phyloP scores from a whole-genome alignment of 2,888 invertebrate species.

The Drosophila seclusa region DNA sequence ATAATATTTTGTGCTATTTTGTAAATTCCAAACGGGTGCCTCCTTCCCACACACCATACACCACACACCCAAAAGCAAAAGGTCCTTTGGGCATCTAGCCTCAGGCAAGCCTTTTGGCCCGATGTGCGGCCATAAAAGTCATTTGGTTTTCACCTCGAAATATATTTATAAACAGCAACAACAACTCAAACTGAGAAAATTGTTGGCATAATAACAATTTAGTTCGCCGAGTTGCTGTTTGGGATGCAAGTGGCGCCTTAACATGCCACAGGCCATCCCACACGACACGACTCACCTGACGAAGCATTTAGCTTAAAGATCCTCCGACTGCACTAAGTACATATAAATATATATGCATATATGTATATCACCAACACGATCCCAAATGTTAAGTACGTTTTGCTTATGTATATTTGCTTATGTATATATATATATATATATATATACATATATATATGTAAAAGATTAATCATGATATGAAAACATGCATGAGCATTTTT shows the following conservation, averaged over 20 bases:
- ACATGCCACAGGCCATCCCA: slow-evolving; percentile 40
- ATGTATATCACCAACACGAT: background rate
- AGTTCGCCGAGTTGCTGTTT: slow-evolving; percentile 32
- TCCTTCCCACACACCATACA: background rate
- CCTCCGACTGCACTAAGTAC: background rate
- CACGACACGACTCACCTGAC: background rate
- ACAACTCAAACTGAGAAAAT: slow-evolving; percentile 28
- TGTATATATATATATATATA: background rate
- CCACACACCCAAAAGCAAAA: background rate
- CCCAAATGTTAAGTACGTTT: background rate
- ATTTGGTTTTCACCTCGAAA: slow-evolving; percentile 66
- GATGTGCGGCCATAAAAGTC: slow-evolving; percentile 61
- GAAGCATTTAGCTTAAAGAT: background rate
- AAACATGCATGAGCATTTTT: background rate
- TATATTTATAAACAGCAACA: slow-evolving; percentile 54
- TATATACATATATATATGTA: background rate
- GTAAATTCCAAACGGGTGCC: slow-evolving; percentile 45
- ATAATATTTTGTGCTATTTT: slow-evolving; percentile 68
- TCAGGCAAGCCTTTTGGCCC: slow-evolving; percentile 31
- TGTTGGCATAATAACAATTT: slow-evolving; percentile 64
- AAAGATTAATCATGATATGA: background rate
- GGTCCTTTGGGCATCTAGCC: background rate
- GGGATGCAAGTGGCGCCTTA: slow-evolving; percentile 51
- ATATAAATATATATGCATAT: background rate
- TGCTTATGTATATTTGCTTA: background rate